Evolutionary conservation across 2,797 vertebrate species (phyloP).

Genomic region (Coilia nasus): DNA sequence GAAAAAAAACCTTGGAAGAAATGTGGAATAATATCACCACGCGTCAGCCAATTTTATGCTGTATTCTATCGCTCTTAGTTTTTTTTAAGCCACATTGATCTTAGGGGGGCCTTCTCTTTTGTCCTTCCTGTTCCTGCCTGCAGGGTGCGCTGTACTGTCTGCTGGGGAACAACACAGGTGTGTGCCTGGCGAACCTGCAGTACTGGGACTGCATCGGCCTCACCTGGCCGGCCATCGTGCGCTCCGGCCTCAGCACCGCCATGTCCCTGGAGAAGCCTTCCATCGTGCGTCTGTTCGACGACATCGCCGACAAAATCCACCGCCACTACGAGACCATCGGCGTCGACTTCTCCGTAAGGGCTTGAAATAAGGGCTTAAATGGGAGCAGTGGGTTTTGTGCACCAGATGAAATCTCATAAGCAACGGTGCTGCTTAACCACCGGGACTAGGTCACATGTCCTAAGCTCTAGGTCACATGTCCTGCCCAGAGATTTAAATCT

Average conservation of each 20-base stretch:
- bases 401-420: background rate
- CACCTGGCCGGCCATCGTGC: conserved; percentile 93
- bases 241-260: conserved; percentile 91
- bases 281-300: conserved; percentile 95
- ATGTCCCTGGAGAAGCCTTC: conserved; percentile 98
- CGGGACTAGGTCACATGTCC: background rate
- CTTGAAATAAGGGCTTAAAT: no score
- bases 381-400: no score
- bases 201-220: conserved; percentile 95
- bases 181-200: conserved; percentile 93
- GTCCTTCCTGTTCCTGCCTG: background rate
- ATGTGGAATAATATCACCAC: no score
- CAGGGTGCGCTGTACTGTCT: conserved; percentile 98
- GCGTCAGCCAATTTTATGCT: no score
- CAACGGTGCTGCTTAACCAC: background rate
- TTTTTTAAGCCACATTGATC: background rate
- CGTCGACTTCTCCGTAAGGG: conserved; percentile 88
- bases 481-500: background rate
- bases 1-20: no score
- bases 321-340: conserved; percentile 96
- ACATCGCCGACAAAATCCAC: conserved; percentile 96
- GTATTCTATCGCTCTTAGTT: no score
- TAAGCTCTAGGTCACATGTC: background rate
- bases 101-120: background rate
- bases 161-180: conserved; percentile 90